phyloP scores from a whole-genome alignment of 2,888 invertebrate species.

The Ophion ellenae region DNA sequence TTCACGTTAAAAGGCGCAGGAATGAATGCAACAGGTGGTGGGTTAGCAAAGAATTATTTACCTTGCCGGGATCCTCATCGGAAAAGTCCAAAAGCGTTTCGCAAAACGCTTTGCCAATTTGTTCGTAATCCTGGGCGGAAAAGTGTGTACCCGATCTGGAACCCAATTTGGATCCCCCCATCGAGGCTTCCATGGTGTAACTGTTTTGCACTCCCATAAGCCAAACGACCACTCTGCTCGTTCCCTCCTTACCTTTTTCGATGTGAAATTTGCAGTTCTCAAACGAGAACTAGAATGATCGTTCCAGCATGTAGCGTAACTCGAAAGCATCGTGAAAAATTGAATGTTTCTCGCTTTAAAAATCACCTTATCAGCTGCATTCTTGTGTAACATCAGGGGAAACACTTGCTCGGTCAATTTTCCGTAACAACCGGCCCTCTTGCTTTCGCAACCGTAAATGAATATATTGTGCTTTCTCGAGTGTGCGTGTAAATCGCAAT shows the following conservation, averaged over 20 bases:
- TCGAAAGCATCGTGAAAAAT: not conserved
- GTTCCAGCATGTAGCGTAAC: not conserved
- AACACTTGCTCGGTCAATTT: constrained; percentile 96
- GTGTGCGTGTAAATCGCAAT: constrained; percentile 97
- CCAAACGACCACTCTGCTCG: constrained; percentile 97
- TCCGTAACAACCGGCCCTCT: constrained; percentile 89
- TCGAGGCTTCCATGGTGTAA: constrained; percentile 97
- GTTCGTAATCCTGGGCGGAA: constrained; percentile 90
- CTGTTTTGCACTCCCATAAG: constrained; percentile 97
- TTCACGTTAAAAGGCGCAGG: not conserved
- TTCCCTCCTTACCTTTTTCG: constrained; percentile 97
- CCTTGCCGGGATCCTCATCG: constrained; percentile 93
- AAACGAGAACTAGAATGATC: constrained; percentile 91
- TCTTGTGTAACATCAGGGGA: constrained; percentile 96
- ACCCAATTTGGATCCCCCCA: constrained; percentile 94
- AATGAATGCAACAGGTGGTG: not conserved
- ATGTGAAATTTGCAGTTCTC: constrained; percentile 97
- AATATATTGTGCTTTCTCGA: constrained; percentile 98
- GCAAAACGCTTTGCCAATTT: constrained; percentile 95
- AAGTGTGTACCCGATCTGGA: constrained; percentile 94
- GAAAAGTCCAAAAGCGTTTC: constrained; percentile 96
- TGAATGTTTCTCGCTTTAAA: constrained; percentile 10
- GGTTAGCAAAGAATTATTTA: constrained; percentile 72
- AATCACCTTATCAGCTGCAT: constrained; percentile 93
- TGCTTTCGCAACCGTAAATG: constrained; percentile 97